A percentile compares a stretch with the other conserved stretches of the same genome.
These are phyloP conservation scores for Dermatophagoides farinae DNA, from an alignment of 1,140 invertebrate species.

Conservation along the genomic window DNA sequence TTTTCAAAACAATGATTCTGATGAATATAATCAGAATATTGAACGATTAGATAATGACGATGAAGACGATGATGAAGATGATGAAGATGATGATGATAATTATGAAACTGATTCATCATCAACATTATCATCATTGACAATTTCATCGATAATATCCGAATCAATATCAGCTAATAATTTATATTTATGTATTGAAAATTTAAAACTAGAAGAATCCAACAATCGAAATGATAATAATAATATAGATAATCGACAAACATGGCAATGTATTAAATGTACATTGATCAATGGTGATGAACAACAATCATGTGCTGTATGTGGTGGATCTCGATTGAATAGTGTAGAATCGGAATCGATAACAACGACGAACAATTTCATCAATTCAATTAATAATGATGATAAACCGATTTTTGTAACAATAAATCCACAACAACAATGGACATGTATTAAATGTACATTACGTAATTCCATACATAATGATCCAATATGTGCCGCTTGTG, in stretches of 20 bases:
- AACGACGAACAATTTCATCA: constrained; percentile 13
- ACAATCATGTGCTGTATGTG: constrained; percentile 55
- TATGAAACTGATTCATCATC: background rate
- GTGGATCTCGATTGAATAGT: constrained; percentile 49
- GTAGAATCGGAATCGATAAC: constrained; percentile 10
- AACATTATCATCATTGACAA: background rate
- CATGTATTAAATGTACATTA: constrained; percentile 51
- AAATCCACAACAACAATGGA: constrained; percentile 42
- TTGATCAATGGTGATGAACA: constrained; percentile 47
- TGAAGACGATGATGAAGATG: no score
- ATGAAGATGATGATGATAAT: no score
- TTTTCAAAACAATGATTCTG: background rate
- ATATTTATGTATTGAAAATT: background rate
- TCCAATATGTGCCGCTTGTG: constrained; percentile 50
- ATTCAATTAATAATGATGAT: background rate
- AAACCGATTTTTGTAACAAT: background rate
- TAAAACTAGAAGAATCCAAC: background rate
- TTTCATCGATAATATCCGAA: background rate
- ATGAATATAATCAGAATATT: background rate
- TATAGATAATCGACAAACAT: constrained; percentile 27
- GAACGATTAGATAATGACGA: no score
- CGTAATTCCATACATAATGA: constrained; percentile 47
- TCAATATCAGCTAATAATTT: background rate
- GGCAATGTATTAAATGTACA: constrained; percentile 71
- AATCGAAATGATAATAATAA: constrained; percentile 2